Conservation (phyloP, 1,140 invertebrate species). For the Zaprionus lachaisei region DNA sequence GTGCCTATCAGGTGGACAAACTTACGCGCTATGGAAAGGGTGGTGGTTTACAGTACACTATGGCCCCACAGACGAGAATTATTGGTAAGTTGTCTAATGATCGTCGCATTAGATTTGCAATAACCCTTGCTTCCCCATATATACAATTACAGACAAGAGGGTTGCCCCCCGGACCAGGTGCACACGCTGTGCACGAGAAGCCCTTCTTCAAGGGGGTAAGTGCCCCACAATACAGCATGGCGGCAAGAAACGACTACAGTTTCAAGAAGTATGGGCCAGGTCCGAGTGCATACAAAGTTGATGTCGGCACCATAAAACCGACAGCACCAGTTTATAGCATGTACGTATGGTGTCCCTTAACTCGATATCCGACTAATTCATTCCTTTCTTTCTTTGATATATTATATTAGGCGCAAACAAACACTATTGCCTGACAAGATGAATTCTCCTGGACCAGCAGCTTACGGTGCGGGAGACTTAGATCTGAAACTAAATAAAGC, state of each 20-base stretch:
- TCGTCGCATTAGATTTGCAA: not conserved
- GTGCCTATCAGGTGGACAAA: slow-evolving; percentile 69
- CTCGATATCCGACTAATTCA: not conserved
- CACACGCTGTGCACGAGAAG: slow-evolving; percentile 85
- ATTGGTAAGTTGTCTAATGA: slow-evolving; percentile 42
- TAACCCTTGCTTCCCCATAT: not conserved
- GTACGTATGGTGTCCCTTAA: slow-evolving; percentile 67
- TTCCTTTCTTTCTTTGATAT: not conserved
- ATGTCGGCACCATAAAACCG: slow-evolving; percentile 82
- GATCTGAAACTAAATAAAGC: slow-evolving; percentile 76
- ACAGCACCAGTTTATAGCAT: slow-evolving; percentile 85
- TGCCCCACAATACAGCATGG: slow-evolving; percentile 86
- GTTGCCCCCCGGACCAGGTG: slow-evolving; percentile 86
- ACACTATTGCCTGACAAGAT: slow-evolving; percentile 59
- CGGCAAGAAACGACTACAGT: slow-evolving; percentile 84
- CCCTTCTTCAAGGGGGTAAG: slow-evolving; percentile 85
- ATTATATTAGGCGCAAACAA: slow-evolving; percentile 83
- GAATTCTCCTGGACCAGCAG: slow-evolving; percentile 86
- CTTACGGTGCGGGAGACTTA: slow-evolving; percentile 84
- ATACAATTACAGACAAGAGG: slow-evolving; percentile 50
- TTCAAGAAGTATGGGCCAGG: slow-evolving; percentile 85
- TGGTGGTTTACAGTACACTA: slow-evolving; percentile 73
- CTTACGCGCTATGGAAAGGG: slow-evolving; percentile 68
- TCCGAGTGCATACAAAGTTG: slow-evolving; percentile 87
- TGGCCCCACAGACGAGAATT: slow-evolving; percentile 61